These are phyloP conservation scores for Mechanitis messenoides DNA, from an alignment of 2,888 invertebrate genomes.

Conservation along the genomic window DNA sequence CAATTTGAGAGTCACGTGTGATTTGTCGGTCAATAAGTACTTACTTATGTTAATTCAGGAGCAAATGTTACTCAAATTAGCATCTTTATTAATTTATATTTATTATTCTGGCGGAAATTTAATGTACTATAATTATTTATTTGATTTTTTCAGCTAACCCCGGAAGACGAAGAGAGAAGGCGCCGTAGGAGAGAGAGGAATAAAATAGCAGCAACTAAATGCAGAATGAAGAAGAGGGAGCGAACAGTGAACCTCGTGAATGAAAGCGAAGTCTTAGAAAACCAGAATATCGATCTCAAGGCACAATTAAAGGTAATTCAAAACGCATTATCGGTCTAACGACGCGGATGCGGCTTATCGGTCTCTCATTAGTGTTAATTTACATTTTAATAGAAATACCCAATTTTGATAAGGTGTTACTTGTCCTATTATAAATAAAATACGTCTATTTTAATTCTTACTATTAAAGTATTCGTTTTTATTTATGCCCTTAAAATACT, in stretches of 20 bases:
- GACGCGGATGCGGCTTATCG: slow-evolving; percentile 23
- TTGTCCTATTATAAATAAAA: background rate
- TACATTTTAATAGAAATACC: slow-evolving; percentile 25
- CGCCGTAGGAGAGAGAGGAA: slow-evolving; percentile 91
- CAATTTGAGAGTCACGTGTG: background rate
- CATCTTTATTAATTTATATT: slow-evolving; percentile 2
- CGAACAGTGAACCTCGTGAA: slow-evolving; percentile 89
- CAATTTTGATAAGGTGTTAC: slow-evolving; percentile 18
- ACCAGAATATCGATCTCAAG: slow-evolving; percentile 89
- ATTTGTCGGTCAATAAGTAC: background rate
- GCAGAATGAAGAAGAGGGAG: slow-evolving; percentile 94
- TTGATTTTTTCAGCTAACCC: slow-evolving; percentile 80
- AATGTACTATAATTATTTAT: background rate
- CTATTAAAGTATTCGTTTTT: background rate
- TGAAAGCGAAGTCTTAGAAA: slow-evolving; percentile 90
- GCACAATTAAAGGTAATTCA: slow-evolving; percentile 79
- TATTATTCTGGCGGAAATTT: no score
- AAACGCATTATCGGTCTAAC: slow-evolving; percentile 10
- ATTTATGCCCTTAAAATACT: background rate
- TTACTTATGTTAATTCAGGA: background rate
- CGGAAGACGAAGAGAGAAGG: slow-evolving; percentile 93
- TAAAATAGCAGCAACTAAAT: slow-evolving; percentile 96
- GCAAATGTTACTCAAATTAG: slow-evolving; percentile 5
- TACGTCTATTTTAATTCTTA: no score
- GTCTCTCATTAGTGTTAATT: slow-evolving; percentile 22